These are phyloP conservation scores for Pteronotus mesoamericanus DNA, from an alignment of 2,797 vertebrate genomes.

Conservation along the genomic window DNA sequence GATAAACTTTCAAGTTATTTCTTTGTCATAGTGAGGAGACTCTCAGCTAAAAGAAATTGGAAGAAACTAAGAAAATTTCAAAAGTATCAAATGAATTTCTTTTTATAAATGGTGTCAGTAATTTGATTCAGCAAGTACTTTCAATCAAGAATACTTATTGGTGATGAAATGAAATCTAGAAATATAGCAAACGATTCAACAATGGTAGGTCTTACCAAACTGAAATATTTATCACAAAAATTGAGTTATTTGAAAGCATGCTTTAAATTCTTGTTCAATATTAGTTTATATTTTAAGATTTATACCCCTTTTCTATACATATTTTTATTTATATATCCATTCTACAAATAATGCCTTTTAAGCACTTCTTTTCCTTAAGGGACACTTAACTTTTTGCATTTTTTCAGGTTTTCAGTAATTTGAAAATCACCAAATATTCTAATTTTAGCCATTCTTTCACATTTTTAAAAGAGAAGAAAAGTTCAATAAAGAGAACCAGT, in stretches of 20 bases:
- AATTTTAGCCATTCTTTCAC: neutral
- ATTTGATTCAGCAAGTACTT: neutral
- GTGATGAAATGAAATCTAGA: neutral
- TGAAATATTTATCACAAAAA: neutral
- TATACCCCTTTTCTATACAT: neutral
- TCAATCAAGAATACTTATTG: neutral
- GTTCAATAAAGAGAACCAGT: neutral
- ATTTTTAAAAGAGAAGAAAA: neutral
- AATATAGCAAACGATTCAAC: neutral
- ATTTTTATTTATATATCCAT: neutral
- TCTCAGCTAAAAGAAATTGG: neutral
- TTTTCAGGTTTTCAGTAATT: neutral
- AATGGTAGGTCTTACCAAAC: neutral
- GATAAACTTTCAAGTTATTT: neutral
- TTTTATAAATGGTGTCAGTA: neutral
- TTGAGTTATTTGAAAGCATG: neutral
- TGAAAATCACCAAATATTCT: neutral
- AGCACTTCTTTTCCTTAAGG: neutral
- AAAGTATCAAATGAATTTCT: neutral
- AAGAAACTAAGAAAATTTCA: neutral
- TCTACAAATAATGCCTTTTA: neutral
- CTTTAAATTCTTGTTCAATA: neutral
- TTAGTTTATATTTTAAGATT: neutral
- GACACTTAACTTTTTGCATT: neutral
- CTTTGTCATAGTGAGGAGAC: neutral